phyloP scores from a whole-genome alignment of 2,113 vertebrate genomes.

The Dascyllus trimaculatus region DNA sequence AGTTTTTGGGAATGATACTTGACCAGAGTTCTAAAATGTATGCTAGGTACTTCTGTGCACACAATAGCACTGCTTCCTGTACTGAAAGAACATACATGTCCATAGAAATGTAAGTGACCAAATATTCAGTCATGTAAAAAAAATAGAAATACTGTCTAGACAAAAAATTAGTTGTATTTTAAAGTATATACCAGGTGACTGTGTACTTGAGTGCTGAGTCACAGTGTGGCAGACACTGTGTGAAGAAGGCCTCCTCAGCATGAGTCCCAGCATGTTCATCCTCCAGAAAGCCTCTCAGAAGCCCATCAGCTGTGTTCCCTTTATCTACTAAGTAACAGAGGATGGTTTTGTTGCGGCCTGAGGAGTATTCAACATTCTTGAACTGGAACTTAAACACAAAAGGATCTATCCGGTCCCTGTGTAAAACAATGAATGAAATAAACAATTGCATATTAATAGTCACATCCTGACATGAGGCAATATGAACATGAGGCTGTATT shows the following conservation, averaged over 20 bases:
- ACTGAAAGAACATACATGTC: too few species aligned
- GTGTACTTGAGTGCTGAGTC: conserved; percentile 83
- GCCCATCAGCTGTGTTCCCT: conserved; percentile 76
- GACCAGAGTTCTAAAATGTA: too few species aligned
- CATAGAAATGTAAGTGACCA: too few species aligned
- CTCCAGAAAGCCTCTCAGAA: conserved; percentile 90
- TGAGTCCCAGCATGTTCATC: conserved; percentile 90
- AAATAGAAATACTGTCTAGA: too few species aligned
- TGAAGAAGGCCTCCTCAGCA: conserved; percentile 93
- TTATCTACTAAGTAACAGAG: conserved; percentile 92
- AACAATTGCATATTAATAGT: background rate
- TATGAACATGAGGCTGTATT: background rate
- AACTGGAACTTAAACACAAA: conserved; percentile 96
- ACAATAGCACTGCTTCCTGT: too few species aligned
- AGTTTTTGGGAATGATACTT: too few species aligned
- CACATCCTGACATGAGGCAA: background rate
- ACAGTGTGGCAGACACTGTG: conserved; percentile 83
- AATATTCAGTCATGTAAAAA: too few species aligned
- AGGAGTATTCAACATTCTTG: conserved; percentile 97
- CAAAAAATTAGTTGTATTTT: too few species aligned
- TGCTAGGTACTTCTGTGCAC: too few species aligned
- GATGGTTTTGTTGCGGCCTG: conserved; percentile 96
- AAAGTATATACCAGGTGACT: conserved; percentile 87
- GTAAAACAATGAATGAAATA: conserved; percentile 16
- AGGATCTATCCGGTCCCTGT: conserved; percentile 91